phyloP scores from a whole-genome alignment of 2,888 invertebrate species.

The Apamea epomidion region DNA sequence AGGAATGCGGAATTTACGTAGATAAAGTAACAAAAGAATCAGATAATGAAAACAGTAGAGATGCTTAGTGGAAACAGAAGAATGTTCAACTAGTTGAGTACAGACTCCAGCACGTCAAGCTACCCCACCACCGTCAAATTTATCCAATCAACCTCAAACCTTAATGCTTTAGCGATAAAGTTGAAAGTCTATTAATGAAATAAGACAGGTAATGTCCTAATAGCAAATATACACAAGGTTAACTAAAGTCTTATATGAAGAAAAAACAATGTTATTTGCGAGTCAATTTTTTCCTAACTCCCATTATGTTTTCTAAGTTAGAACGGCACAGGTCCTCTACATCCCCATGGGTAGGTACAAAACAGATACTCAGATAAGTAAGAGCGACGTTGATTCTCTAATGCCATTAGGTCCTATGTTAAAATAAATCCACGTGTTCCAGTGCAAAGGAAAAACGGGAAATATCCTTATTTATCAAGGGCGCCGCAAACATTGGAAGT shows the following conservation, averaged over 20 bases:
- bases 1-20: background rate
- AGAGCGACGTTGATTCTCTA: background rate
- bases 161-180: no score
- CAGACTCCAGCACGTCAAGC: no score
- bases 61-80: background rate
- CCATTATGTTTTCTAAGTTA: background rate
- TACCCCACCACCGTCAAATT: no score
- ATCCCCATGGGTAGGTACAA: background rate
- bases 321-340: background rate
- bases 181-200: no score
- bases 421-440: constrained; percentile 32
- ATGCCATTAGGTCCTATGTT: background rate
- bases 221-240: background rate
- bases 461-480: background rate
- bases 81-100: background rate
- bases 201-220: background rate
- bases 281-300: background rate
- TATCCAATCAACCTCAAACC: no score
- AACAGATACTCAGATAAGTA: background rate
- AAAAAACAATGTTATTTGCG: background rate
- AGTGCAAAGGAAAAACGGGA: background rate
- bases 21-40: background rate
- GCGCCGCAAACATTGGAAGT: background rate
- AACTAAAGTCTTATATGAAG: background rate
- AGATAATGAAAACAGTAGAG: no score